These are phyloP conservation scores for Falcunculus frontatus DNA, from an alignment of 2,113 vertebrate genomes.

Conservation along the genomic window DNA sequence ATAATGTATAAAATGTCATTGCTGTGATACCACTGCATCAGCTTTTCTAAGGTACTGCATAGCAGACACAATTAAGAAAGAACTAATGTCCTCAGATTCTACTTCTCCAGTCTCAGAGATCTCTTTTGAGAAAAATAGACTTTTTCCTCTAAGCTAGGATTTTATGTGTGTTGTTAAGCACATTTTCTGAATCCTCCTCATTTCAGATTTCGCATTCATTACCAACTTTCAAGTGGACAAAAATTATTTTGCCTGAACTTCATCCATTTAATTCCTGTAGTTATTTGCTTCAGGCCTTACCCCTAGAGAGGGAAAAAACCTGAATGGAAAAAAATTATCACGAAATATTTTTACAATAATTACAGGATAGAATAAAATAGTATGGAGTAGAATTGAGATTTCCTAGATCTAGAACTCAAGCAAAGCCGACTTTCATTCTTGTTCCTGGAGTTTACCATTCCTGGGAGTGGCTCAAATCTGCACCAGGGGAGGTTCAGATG, in stretches of 20 bases:
- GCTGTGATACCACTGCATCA: slow-evolving; percentile 26
- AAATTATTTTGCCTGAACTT: slow-evolving; percentile 7
- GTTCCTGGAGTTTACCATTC: neutral
- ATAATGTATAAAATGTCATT: slow-evolving; percentile 53
- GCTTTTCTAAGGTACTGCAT: slow-evolving; percentile 35
- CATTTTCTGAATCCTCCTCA: neutral
- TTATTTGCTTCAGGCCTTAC: neutral
- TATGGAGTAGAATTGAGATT: neutral
- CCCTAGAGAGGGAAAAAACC: neutral
- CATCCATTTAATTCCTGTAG: neutral
- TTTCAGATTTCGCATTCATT: slow-evolving; percentile 21
- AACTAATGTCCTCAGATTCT: slow-evolving; percentile 17
- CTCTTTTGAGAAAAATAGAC: slow-evolving; percentile 35
- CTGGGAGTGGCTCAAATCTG: neutral
- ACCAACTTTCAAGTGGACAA: neutral
- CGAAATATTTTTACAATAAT: neutral
- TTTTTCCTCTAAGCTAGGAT: neutral
- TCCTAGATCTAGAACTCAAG: neutral
- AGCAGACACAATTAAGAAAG: slow-evolving; percentile 62
- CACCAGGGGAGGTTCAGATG: neutral
- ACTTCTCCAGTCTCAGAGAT: neutral
- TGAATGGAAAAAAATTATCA: neutral
- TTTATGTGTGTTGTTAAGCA: slow-evolving; percentile 1
- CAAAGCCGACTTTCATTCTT: neutral
- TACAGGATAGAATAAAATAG: neutral